Evolutionary conservation across 2,797 vertebrate genomes (phyloP).

Genomic region (Huso huso): DNA sequence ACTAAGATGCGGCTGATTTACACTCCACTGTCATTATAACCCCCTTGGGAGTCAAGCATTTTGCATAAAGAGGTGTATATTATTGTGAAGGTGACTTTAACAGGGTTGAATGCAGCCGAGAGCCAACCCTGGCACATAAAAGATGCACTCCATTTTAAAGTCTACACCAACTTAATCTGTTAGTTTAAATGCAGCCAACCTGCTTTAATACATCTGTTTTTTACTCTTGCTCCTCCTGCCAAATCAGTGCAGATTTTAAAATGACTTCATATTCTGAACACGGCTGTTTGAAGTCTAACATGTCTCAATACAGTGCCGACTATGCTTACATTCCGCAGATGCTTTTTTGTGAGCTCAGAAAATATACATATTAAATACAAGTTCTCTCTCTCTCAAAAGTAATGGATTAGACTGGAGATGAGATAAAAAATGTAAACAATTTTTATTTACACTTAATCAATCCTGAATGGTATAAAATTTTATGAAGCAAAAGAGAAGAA

Average conservation of each 20-base stretch:
- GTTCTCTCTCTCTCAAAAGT: too few species aligned
- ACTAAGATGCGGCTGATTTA: slow-evolving; percentile 57
- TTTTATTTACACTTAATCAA: too few species aligned
- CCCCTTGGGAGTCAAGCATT: slow-evolving; percentile 18
- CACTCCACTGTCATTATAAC: slow-evolving; percentile 46
- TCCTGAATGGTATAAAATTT: too few species aligned
- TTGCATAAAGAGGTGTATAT: slow-evolving; percentile 50
- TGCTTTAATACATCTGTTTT: slow-evolving; percentile 65
- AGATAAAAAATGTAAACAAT: too few species aligned
- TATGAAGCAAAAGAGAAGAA: too few species aligned
- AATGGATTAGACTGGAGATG: too few species aligned
- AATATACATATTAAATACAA: too few species aligned
- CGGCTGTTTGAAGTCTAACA: slow-evolving; percentile 49
- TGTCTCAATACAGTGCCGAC: slow-evolving; percentile 34
- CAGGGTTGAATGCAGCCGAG: slow-evolving; percentile 58
- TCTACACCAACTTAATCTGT: slow-evolving; percentile 57
- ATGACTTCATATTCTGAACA: slow-evolving; percentile 54
- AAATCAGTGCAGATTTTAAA: slow-evolving; percentile 45
- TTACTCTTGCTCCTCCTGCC: slow-evolving; percentile 51
- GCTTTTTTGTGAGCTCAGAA: too few species aligned
- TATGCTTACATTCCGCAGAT: slow-evolving; percentile 31
- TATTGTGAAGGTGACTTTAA: slow-evolving; percentile 74
- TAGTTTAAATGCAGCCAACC: slow-evolving; percentile 65
- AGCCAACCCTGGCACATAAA: slow-evolving; percentile 56
- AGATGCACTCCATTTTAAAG: slow-evolving; percentile 50